Evolutionary conservation across 2,888 invertebrate genomes (phyloP), one percentile per base, ranked within the genome.

Genomic region (Aphidius colemani): DNA sequence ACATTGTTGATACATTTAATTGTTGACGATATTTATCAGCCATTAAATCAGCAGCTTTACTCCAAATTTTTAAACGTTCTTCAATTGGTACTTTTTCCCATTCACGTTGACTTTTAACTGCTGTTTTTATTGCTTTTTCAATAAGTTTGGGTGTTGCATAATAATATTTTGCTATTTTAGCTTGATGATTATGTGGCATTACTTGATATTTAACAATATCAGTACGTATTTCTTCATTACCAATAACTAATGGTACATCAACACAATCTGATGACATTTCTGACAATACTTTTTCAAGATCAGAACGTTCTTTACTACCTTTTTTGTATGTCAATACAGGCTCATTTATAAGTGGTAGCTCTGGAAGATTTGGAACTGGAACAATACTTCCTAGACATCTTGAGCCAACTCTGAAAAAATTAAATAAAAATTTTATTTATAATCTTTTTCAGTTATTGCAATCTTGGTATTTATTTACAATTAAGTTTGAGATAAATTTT

Each of bases 191-290:
- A 80, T 96, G 97, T 4, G 98, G 98, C 95, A 86, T 86, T 69
- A 89, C 90, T 88, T 98, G 98, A 78, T 90, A 90, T 72, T 87
- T 86, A 60, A 90, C 89, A 75, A 89, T 86, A 66, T 90, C 87
- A 1, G 93, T 93, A 73, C 87, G 88, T 72, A 92, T 89, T 78
- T 91, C 91, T 82, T 98, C 88, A 71, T 92, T 91, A n/a, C 97
- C 98, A 79, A 99, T 95, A n/a, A 98, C 89, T 78, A 99, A 92
- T 7, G 99, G 98, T 66, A 98, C 89, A 71, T 98, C 97, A 77
- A 92, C 91, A 65, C 89, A 88, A 63, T 85, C 85, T 1, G 46
- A 46, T 9, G 89, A 84, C 69, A 89, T 87, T 66, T 88, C 84
- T 67, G 88, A 84, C 50, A 98, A 83, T 53, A 90, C 90, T 58